A percentile compares a stretch with the other conserved stretches of the same genome.
phyloP scores from a whole-genome alignment of 2,797 vertebrate species.

The Gobionotothen gibberifrons region DNA sequence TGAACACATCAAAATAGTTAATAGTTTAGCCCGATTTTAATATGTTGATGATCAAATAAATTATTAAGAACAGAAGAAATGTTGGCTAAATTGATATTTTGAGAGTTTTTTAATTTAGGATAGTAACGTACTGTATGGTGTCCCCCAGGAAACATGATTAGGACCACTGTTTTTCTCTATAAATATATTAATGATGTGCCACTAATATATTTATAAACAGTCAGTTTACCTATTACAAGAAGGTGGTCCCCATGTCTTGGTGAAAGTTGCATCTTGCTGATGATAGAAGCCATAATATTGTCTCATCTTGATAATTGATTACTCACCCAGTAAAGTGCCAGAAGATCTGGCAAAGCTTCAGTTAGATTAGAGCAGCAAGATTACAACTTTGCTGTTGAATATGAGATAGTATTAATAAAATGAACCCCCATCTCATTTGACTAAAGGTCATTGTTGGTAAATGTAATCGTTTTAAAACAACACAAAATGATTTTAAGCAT shows the following conservation, averaged over 20 bases:
- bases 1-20: neutral
- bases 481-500: neutral
- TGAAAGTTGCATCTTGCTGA: neutral
- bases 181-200: neutral
- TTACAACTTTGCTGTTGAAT: neutral
- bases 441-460: neutral
- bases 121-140: neutral
- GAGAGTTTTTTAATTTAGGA: neutral
- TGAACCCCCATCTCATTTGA: neutral
- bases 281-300: neutral
- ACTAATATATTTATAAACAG: neutral
- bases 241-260: neutral
- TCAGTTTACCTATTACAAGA: neutral
- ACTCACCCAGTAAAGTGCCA: neutral
- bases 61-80: neutral
- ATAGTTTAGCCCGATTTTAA: neutral
- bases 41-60: neutral
- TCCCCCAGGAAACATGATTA: neutral
- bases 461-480: neutral
- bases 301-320: constrained; percentile 1
- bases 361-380: neutral
- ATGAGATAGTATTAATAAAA: too few relatives aligned
- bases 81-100: neutral
- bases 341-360: neutral
- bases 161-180: neutral